phyloP scores from a whole-genome alignment of 2,888 invertebrate species.

The Chromoteleia sp. region DNA sequence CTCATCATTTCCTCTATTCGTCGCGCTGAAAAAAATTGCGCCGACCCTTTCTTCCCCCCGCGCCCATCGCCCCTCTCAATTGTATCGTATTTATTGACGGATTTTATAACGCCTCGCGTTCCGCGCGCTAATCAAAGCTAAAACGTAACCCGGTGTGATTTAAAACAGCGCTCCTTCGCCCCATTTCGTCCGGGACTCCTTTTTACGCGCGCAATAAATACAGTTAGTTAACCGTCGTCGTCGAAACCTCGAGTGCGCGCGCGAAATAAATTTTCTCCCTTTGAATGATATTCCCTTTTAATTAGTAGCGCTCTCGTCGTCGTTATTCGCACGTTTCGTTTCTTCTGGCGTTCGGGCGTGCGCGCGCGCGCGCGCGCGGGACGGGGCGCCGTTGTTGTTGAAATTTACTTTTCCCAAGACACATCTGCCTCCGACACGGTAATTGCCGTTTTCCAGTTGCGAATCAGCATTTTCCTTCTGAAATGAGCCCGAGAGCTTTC shows the following conservation, averaged over 20 bases:
- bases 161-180: constrained; percentile 27
- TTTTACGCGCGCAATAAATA: constrained; percentile 50
- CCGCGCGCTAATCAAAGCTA: constrained; percentile 51
- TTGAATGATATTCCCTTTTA: constrained; percentile 69
- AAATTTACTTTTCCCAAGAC: constrained; percentile 68
- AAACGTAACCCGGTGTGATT: constrained; percentile 34
- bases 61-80: constrained; percentile 8
- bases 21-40: no score
- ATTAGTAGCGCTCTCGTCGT: constrained; percentile 64
- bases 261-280: constrained; percentile 63
- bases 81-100: constrained; percentile 45
- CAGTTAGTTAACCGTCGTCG: constrained; percentile 53
- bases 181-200: constrained; percentile 18
- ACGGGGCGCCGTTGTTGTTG: constrained; percentile 31
- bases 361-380: background rate
- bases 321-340: constrained; percentile 67
- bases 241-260: constrained; percentile 52
- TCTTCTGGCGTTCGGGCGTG: constrained; percentile 34
- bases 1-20: no score
- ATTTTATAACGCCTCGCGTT: constrained; percentile 37
- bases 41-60: no score
- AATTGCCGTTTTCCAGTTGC: constrained; percentile 66
- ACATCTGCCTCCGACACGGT: constrained; percentile 68
- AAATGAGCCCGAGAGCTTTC: constrained; percentile 55
- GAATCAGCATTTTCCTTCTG: constrained; percentile 63